Percentiles rank a stretch among this genome's conserved stretches.
Conservation (phyloP, 2,797 vertebrate species). For the Xenopus petersii region DNA sequence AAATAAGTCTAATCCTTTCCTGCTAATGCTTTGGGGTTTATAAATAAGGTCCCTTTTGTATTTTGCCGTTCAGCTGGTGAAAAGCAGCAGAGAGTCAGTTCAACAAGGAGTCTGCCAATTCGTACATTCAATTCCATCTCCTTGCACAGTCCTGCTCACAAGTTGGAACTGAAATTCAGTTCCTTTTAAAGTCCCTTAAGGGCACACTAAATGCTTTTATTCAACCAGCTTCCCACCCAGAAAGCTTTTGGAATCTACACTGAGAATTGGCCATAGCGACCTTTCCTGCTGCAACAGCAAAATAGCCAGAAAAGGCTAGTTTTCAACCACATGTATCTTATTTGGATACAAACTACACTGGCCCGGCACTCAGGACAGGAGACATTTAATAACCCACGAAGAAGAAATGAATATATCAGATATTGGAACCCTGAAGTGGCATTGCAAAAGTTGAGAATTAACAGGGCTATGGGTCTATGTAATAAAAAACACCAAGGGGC, state of each 20-base stretch:
- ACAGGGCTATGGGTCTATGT: too few relatives aligned
- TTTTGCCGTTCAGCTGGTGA: constrained; percentile 27
- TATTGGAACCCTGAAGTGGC: too few relatives aligned
- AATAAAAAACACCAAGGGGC: too few relatives aligned
- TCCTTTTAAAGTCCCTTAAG: constrained; percentile 24
- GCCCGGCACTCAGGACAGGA: too few relatives aligned
- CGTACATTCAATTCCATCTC: constrained; percentile 11
- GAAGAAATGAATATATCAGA: too few relatives aligned
- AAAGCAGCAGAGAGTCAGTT: constrained; percentile 14
- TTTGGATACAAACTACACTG: too few relatives aligned
- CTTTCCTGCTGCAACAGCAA: background rate
- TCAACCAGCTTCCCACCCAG: constrained; percentile 33
- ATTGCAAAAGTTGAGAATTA: too few relatives aligned
- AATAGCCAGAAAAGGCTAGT: background rate
- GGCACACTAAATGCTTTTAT: constrained; percentile 34
- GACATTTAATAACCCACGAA: too few relatives aligned
- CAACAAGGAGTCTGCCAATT: constrained; percentile 32
- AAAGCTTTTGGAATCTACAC: constrained; percentile 22
- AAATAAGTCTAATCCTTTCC: constrained; percentile 33
- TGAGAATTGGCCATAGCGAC: constrained; percentile 9
- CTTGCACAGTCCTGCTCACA: constrained; percentile 13
- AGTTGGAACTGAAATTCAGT: constrained; percentile 21
- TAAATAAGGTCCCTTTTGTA: constrained; percentile 39
- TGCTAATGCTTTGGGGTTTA: constrained; percentile 18
- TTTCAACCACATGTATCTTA: background rate